Percentiles rank a stretch among this genome's conserved stretches.
These are phyloP conservation scores for Diplolepis rosae DNA, from an alignment of 2,888 invertebrate genomes.

Conservation along the genomic window DNA sequence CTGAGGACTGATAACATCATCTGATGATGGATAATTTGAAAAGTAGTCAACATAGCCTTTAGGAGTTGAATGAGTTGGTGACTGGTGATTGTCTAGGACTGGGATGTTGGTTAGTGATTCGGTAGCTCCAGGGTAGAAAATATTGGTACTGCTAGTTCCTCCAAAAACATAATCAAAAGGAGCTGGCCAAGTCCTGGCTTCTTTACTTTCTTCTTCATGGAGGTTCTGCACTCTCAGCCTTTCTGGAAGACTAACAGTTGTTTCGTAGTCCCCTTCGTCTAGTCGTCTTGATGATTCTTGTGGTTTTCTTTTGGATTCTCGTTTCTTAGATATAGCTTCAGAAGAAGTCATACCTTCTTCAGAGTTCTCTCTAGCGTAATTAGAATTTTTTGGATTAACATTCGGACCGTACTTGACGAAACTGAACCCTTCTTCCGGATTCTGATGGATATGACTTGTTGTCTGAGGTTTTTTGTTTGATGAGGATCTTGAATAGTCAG, in stretches of 20 bases:
- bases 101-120: not conserved
- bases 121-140: slow-evolving; percentile 3
- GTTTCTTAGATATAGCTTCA: not conserved
- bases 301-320: not conserved
- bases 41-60: not conserved
- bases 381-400: not conserved
- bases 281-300: not conserved
- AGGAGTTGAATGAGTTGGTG: not conserved
- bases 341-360: not conserved
- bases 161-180: slow-evolving; percentile 64
- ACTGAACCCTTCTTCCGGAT: not conserved
- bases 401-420: not conserved
- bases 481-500: not conserved
- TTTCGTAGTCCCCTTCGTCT: slow-evolving; percentile 31
- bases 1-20: not conserved
- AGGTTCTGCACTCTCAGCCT: slow-evolving; percentile 50
- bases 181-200: slow-evolving; percentile 60
- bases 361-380: not conserved
- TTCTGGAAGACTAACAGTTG: slow-evolving; percentile 46
- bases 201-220: slow-evolving; percentile 58
- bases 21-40: not conserved
- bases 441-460: not conserved
- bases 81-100: not conserved
- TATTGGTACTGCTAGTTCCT: slow-evolving; percentile 53
- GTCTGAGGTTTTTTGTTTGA: not conserved